phyloP scores from a whole-genome alignment of 2,888 invertebrate species.

The Serripes groenlandicus region DNA sequence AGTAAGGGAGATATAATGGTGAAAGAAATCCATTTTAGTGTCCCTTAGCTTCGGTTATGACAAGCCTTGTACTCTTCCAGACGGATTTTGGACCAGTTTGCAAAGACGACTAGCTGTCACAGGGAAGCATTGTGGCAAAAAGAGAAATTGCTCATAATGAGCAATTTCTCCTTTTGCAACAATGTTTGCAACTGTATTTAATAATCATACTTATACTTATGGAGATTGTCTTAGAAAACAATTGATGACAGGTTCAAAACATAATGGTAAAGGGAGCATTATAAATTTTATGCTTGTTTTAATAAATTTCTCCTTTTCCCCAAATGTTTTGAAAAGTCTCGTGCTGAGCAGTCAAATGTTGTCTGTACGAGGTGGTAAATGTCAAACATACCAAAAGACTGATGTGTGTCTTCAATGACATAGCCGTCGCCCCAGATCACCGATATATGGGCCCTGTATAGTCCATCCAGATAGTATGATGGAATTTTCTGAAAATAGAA shows the following conservation, averaged over 20 bases:
- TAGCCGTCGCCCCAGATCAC: constrained; percentile 78
- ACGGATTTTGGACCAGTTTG: no score
- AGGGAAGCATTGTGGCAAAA: background rate
- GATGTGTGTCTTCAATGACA: constrained; percentile 72
- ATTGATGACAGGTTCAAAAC: no score
- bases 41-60: no score
- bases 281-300: background rate
- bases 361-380: background rate
- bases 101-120: no score
- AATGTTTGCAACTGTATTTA: no score
- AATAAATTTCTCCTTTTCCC: background rate
- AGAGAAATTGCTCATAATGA: background rate
- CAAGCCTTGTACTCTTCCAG: no score
- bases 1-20: no score
- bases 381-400: constrained; percentile 50
- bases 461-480: constrained; percentile 63
- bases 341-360: background rate
- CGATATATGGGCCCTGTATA: constrained; percentile 71
- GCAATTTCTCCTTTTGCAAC: background rate
- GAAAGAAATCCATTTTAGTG: no score
- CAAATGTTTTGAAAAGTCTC: background rate
- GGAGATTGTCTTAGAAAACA: no score
- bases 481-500: constrained; percentile 55
- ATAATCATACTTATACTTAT: no score
- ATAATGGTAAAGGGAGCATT: background rate